Conservation (phyloP, 2,888 invertebrate species). For the Alsophila aescularia region DNA sequence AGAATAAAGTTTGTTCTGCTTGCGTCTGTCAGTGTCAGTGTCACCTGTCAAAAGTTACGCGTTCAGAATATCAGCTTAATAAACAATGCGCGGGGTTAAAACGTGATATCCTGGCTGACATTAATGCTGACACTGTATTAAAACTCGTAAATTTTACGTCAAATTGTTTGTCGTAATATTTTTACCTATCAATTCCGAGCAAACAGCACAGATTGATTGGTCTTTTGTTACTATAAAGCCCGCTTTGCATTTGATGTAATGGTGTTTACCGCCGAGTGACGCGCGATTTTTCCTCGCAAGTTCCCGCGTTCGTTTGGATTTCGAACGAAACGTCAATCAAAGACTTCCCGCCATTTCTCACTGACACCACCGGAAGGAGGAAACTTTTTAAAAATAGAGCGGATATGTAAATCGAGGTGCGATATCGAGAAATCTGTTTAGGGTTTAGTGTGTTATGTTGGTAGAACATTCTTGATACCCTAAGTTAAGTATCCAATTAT, state of each 20-base stretch:
- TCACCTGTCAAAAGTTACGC: constrained; percentile 43
- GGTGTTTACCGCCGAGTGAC: constrained; percentile 56
- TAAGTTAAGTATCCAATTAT: no score
- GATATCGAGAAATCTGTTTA: constrained; percentile 27
- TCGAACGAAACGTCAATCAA: constrained; percentile 68
- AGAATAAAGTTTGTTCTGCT: background rate
- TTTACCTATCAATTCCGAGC: constrained; percentile 11
- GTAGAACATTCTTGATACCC: no score
- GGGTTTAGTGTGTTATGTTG: background rate
- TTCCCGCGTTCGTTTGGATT: constrained; percentile 40
- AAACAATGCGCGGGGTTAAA: constrained; percentile 31
- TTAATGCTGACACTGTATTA: no score
- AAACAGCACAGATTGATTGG: constrained; percentile 23
- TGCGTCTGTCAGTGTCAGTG: constrained; percentile 46
- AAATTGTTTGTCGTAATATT: background rate
- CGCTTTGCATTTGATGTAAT: constrained; percentile 41
- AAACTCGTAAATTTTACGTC: background rate
- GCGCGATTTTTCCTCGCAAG: constrained; percentile 57
- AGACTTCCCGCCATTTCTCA: constrained; percentile 66
- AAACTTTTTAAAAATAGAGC: constrained; percentile 49
- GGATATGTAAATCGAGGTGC: constrained; percentile 43
- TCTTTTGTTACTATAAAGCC: constrained; percentile 21
- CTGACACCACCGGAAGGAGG: constrained; percentile 61
- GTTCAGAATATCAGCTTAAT: constrained; percentile 43
- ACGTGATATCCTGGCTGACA: no score